These are phyloP conservation scores for Phoenicopterus ruber DNA, from an alignment of 2,113 vertebrate genomes.

Conservation along the genomic window DNA sequence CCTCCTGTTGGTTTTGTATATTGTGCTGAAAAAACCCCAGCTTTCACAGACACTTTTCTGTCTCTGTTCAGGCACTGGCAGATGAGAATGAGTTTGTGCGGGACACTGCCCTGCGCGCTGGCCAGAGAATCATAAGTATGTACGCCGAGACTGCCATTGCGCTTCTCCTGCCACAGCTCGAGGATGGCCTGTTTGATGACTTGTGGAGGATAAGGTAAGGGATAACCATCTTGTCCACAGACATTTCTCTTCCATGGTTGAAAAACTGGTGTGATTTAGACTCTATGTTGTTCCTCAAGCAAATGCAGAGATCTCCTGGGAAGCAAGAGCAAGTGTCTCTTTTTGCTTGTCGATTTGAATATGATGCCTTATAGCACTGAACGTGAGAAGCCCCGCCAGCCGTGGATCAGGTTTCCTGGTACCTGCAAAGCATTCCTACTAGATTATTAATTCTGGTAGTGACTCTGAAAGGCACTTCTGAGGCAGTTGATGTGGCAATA, in stretches of 20 bases:
- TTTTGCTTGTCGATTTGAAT: background rate
- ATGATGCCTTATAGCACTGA: background rate
- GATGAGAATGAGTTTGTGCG: constrained; percentile 98
- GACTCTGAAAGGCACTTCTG: background rate
- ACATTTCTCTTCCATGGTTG: background rate
- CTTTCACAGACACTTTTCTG: background rate
- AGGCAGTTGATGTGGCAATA: background rate
- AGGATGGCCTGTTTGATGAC: constrained; percentile 96
- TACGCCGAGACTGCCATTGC: constrained; percentile 95
- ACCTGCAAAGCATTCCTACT: background rate
- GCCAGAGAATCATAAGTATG: constrained; percentile 95
- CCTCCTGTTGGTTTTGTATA: background rate
- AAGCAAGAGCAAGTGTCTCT: background rate
- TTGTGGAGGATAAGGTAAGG: constrained; percentile 94
- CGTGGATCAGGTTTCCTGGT: background rate
- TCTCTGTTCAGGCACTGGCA: constrained; percentile 84
- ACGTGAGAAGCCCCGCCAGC: background rate
- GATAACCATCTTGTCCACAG: background rate
- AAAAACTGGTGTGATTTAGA: background rate
- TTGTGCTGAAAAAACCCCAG: background rate
- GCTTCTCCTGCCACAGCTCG: constrained; percentile 92
- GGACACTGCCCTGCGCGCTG: constrained; percentile 91
- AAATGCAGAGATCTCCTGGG: background rate
- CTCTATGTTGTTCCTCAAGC: background rate
- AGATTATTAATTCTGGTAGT: background rate